Evolutionary conservation across 1,140 invertebrate species (phyloP).

Genomic region (Drosophila albomicans): DNA sequence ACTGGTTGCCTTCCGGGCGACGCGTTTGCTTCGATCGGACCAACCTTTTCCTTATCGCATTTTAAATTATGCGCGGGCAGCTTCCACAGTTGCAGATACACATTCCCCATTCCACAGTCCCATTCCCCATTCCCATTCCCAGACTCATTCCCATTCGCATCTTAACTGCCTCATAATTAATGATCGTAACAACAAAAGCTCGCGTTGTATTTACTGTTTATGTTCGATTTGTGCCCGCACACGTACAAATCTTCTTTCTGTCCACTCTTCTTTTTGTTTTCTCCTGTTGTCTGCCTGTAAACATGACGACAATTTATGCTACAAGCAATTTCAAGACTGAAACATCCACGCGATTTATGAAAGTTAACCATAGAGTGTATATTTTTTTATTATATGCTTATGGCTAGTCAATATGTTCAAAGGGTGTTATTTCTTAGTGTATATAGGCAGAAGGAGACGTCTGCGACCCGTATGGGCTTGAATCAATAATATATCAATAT

Average conservation of each 20-base stretch:
- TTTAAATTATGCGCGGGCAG: constrained; percentile 39
- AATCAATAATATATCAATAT: too few species aligned
- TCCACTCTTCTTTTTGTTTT: neutral
- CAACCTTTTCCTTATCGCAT: constrained; percentile 26
- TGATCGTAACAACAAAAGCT: constrained; percentile 67
- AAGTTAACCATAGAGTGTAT: constrained; percentile 28
- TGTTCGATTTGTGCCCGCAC: constrained; percentile 46
- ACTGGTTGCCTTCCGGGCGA: constrained; percentile 17
- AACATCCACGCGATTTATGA: constrained; percentile 51
- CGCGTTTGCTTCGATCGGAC: neutral
- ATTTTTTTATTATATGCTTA: too few species aligned
- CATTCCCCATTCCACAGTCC: constrained; percentile 25
- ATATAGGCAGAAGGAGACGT: too few species aligned
- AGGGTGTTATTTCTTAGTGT: too few species aligned
- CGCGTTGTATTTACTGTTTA: constrained; percentile 78
- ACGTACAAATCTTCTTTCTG: constrained; percentile 37
- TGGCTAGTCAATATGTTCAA: too few species aligned
- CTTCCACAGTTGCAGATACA: constrained; percentile 36
- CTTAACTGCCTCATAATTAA: constrained; percentile 74
- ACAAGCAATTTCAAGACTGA: constrained; percentile 51
- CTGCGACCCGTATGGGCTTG: too few species aligned
- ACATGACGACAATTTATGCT: constrained; percentile 73
- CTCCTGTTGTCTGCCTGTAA: constrained; percentile 49
- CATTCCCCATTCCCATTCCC: neutral
- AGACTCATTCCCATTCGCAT: neutral